These are phyloP conservation scores for Gymnodraco acuticeps DNA, from an alignment of 2,797 vertebrate genomes.

Conservation along the genomic window DNA sequence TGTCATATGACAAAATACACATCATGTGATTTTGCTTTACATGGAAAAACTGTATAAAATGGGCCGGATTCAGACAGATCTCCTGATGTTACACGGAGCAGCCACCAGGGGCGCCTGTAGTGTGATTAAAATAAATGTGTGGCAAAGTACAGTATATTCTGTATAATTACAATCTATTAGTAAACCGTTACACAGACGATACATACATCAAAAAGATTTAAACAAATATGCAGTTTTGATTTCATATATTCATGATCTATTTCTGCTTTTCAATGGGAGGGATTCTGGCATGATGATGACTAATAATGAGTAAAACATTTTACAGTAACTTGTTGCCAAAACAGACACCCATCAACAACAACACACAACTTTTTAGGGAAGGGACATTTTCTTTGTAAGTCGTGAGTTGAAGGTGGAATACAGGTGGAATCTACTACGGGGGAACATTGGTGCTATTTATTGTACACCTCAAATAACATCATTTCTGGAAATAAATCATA, in stretches of 20 bases:
- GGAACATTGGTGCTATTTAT: background rate
- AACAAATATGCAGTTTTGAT: too few species aligned
- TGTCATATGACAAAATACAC: conserved; percentile 82
- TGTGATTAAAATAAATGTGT: background rate
- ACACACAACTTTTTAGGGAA: conserved; percentile 12
- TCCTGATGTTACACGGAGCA: conserved; percentile 19
- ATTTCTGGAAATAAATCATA: conserved; percentile 1
- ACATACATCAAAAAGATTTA: too few species aligned
- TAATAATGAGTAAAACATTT: conserved; percentile 10
- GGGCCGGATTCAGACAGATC: conserved; percentile 22
- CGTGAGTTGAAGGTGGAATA: conserved; percentile 10
- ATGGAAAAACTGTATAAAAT: conserved; percentile 44
- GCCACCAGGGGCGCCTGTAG: conserved; percentile 44
- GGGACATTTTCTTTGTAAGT: conserved; percentile 8
- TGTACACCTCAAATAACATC: background rate
- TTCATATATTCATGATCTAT: background rate
- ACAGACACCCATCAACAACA: conserved; percentile 14
- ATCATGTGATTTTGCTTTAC: conserved; percentile 84
- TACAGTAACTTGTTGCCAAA: conserved; percentile 31
- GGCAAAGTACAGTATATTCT: background rate
- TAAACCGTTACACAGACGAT: background rate
- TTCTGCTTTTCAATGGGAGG: conserved; percentile 6
- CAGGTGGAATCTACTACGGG: background rate
- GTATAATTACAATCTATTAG: background rate
- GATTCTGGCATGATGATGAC: background rate